Base-by-base conservation (phyloP, 2,113 vertebrate species). In the Kryptolebias marmoratus region DNA sequence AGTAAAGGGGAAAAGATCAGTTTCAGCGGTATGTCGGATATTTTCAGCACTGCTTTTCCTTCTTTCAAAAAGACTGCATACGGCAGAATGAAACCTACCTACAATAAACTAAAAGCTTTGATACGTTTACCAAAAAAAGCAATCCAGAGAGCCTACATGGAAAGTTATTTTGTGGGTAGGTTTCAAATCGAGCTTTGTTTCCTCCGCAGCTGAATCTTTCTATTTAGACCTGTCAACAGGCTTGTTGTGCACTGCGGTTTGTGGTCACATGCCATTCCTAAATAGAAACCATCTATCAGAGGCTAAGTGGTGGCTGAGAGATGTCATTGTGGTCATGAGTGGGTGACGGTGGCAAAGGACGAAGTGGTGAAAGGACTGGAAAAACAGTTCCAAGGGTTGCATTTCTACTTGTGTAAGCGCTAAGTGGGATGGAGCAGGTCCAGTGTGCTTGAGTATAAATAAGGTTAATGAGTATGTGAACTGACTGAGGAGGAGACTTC, bases 281-380 rank as follows among this genome's bases (percentile, higher is more conserved):
- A 92, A 92, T 90, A 91, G 89, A 91, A 90, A 88, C 84, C 90
- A 90, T 91, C 84, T 81, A 91, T 92, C 90, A 91, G 84, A 36
- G 80, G 84, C 81, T 91, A 90, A 92, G 83, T 89, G 88, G 85
- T 62, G 83, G 88, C 81, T 90, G 76, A 85, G 81, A 77, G 84
- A 90, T 90, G 88, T 87, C 89, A 87, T 88, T 88, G 89, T 88
- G 91, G 91, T 83, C 78, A 59, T 82, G 87, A 89, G 89, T 87
- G 84, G 89, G 88, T 90, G 88, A 89, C 52, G 61, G 81, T 2
- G 68, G 78, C 73, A 70, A 77, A 83, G 69, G 74, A 82, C 84
- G 87, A 87, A 90, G 88, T 86, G 84, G 85, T 68, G 60, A 83
- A 79, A 81, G 60, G 70, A 48, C 71, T 75, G 73, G 55, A 79